Evolutionary conservation across 1,140 invertebrate genomes (phyloP), one percentile per base, ranked within the genome.

Genomic region (Eumeta japonica): DNA sequence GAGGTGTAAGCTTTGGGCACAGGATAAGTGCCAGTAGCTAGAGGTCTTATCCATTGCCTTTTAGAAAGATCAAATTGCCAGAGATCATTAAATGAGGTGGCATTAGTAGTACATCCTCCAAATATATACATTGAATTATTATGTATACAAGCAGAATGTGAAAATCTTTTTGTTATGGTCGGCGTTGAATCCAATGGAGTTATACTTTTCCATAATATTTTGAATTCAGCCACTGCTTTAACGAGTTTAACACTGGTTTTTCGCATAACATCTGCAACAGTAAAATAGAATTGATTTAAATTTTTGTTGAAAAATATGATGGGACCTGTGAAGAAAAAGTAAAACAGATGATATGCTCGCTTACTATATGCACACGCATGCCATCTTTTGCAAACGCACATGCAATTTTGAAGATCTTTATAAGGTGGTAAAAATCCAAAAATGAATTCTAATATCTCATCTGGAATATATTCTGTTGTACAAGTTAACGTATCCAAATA

Each of bases 51-150:
- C 94, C 94, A 97, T 48, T 84, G 79, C 57, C 91, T 79, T 29
- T 82, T 86, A 4, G 88, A 86, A 28, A 97, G 79, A 79, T 98
- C 90, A 64, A 97, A 85, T 47, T 82, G 81, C 95, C 95, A 98
- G 5, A 98, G 78, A 77, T 98, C 95, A 80, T 98, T 98, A 55
- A 97, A 98, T 7, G 94, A 93, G 12, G 95, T 97, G 52, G 87
- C 88, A 20, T 90, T 88, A 17, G 89, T 88, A n/a, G 93, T 95
- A 50, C 92, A 96, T 1, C 95, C 95, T 31, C 94, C 94, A 82
- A 97, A 97, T 17, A 97, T 83, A 66, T 92, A 97, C 90, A 97
- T 90, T 2, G 82, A 87, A 70, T 89, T 89, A 32, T 83, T 82
- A 62, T 85, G 81, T 38, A 88, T 84, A 57, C 88, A 93, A 28